These are phyloP conservation scores for Xanthostigma xanthostigma DNA, from an alignment of 2,888 invertebrate species.

Conservation along the genomic window DNA sequence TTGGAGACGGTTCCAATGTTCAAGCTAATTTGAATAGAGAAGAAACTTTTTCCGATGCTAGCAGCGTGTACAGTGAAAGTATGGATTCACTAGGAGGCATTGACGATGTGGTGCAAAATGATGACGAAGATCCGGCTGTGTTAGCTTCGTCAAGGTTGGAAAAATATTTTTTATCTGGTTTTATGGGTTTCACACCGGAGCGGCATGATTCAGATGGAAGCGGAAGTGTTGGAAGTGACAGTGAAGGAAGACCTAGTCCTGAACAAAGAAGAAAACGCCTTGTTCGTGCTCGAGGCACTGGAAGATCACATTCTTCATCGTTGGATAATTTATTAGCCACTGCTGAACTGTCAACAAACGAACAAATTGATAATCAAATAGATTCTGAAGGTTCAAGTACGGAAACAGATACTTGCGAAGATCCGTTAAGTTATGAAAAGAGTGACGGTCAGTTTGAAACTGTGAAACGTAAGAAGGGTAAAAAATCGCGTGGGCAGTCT, in stretches of 20 bases:
- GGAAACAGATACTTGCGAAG: slow-evolving; percentile 57
- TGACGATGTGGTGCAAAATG: slow-evolving; percentile 25
- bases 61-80: slow-evolving; percentile 73
- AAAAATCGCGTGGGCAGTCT: slow-evolving; percentile 40
- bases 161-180: slow-evolving; percentile 77
- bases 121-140: slow-evolving; percentile 46
- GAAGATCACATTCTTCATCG: slow-evolving; percentile 68
- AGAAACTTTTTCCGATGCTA: slow-evolving; percentile 63
- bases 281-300: slow-evolving; percentile 69
- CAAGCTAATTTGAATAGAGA: slow-evolving; percentile 32
- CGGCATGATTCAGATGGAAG: slow-evolving; percentile 68
- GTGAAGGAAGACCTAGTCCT: slow-evolving; percentile 76
- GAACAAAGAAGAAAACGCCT: slow-evolving; percentile 69
- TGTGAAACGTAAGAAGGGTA: slow-evolving; percentile 68
- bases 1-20: slow-evolving; percentile 53
- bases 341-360: slow-evolving; percentile 31
- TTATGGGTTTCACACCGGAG: slow-evolving; percentile 67
- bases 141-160: slow-evolving; percentile 73
- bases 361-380: slow-evolving; percentile 29
- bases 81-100: slow-evolving; percentile 54
- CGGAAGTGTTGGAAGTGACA: slow-evolving; percentile 80
- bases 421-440: slow-evolving; percentile 50
- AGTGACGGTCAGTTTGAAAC: slow-evolving; percentile 66
- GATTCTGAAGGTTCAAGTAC: slow-evolving; percentile 47
- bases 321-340: slow-evolving; percentile 61